phyloP scores from a whole-genome alignment of 2,113 vertebrate species.

The Spea bombifrons region DNA sequence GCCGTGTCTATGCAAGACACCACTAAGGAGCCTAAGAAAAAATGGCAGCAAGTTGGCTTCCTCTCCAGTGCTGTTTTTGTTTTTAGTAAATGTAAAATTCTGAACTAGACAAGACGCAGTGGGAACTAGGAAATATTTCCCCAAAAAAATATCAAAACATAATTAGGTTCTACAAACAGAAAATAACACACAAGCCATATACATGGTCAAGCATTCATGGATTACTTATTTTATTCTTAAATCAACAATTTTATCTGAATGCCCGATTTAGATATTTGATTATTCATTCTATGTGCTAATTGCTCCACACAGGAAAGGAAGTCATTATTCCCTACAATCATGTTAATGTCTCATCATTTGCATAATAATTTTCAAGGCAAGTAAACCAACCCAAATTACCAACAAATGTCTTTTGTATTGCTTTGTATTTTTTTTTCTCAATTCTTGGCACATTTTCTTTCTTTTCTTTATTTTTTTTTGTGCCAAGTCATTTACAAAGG shows the following conservation, averaged over 20 bases:
- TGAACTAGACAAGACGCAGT: too few relatives aligned
- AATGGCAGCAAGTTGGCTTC: too few relatives aligned
- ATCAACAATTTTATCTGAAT: neutral
- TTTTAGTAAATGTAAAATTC: too few relatives aligned
- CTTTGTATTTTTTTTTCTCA: neutral
- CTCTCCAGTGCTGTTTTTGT: too few relatives aligned
- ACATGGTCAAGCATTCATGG: neutral
- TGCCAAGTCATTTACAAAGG: slow-evolving; percentile 33
- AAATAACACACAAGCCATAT: too few relatives aligned
- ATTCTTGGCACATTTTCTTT: slow-evolving; percentile 8
- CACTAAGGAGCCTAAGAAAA: too few relatives aligned
- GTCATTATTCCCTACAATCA: slow-evolving; percentile 40
- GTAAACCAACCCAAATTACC: slow-evolving; percentile 28
- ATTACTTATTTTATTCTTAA: neutral
- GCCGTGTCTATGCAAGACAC: too few relatives aligned
- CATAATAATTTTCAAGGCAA: slow-evolving; percentile 34
- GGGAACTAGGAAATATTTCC: too few relatives aligned
- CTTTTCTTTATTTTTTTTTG: neutral
- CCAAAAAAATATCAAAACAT: too few relatives aligned
- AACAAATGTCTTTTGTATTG: slow-evolving; percentile 26
- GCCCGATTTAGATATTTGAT: rapidly evolving
- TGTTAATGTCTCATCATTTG: slow-evolving; percentile 16
- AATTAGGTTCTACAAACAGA: too few relatives aligned
- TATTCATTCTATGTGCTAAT: neutral
- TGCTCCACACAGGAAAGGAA: neutral